Conservation (phyloP, 2,888 invertebrate genomes). For the Schizaphis graminum region DNA sequence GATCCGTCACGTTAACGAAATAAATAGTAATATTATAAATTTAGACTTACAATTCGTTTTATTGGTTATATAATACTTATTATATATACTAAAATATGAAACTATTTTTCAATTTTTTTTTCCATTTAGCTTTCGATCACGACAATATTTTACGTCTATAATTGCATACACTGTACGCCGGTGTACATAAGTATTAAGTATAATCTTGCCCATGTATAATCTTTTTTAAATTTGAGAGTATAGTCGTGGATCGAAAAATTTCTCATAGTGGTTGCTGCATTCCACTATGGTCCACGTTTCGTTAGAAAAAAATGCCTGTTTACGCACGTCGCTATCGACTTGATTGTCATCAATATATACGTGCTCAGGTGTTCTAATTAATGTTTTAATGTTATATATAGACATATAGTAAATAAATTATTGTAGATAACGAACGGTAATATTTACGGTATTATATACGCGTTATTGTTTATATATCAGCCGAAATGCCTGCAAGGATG, state of each 20-base stretch:
- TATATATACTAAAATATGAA: too few relatives aligned
- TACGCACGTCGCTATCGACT: neutral
- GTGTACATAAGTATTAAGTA: too few relatives aligned
- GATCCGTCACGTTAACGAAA: neutral
- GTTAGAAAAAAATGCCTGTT: neutral
- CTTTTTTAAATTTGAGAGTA: neutral
- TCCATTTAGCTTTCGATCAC: too few relatives aligned
- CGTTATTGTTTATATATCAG: neutral
- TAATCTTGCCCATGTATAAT: neutral
- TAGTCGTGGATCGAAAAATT: neutral
- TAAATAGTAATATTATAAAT: neutral
- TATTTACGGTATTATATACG: neutral
- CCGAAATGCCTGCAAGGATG: neutral
- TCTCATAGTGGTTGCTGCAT: neutral
- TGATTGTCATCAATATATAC: neutral
- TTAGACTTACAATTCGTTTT: neutral
- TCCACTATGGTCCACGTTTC: neutral
- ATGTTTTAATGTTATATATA: neutral
- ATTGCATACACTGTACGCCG: too few relatives aligned
- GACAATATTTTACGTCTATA: too few relatives aligned
- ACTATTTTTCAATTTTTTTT: too few relatives aligned
- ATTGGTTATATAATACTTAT: neutral
- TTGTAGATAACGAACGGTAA: neutral
- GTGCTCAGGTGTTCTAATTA: neutral
- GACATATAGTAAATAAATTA: neutral